Base-by-base conservation (phyloP, 2,888 invertebrate species). In the Chydorus sphaericus region DNA sequence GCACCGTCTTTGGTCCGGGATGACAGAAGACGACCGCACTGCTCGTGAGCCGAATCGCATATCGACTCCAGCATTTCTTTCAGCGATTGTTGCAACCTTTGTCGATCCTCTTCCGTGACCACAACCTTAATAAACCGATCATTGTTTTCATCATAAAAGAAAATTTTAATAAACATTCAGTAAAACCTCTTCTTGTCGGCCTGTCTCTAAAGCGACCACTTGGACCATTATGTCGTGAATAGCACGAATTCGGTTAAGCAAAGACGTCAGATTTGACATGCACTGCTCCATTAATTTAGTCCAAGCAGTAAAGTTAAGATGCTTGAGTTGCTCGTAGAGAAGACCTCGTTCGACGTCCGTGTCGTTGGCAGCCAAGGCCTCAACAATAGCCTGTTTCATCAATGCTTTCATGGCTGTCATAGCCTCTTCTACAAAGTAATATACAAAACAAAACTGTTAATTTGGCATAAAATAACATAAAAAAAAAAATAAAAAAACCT, bases 11-110 rank as follows among this genome's bases (percentile, higher is more conserved):
- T 70, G 18, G 62, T 61, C 39, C 62, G 60, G 5, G 85, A 83
- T 49, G 85, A 82, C 57, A 94, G 80, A 56, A 94, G 76, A 69
- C 89, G 87, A 57, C 90, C 90, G 71, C 91, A 83, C 61, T 92
- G 77, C 67, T 96, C 93, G 69, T 93, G 90, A 63, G 91, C 89
- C 67, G 86, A 88, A 71, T 92, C 88, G 68, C 89, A 90, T 44
- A 92, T 79, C n/a, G 83, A 81, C 38, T 77, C 76, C 50, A 92
- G 73, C 67, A 91, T 77, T 64, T 88, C 85, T 59, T 78, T 77
- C 51, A 94, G 71, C 68, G 83, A 53, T n/a, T 18, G 29, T 28
- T 30, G 30, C 31, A 57, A 23, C 29, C 39, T 54, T 10, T 44
- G 31, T 62, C 85, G 77, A 65, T 91, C 89, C 29, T 77, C 78